These are phyloP conservation scores for Platorchestia sp. DNA, from an alignment of 1,140 invertebrate genomes.

Conservation along the genomic window DNA sequence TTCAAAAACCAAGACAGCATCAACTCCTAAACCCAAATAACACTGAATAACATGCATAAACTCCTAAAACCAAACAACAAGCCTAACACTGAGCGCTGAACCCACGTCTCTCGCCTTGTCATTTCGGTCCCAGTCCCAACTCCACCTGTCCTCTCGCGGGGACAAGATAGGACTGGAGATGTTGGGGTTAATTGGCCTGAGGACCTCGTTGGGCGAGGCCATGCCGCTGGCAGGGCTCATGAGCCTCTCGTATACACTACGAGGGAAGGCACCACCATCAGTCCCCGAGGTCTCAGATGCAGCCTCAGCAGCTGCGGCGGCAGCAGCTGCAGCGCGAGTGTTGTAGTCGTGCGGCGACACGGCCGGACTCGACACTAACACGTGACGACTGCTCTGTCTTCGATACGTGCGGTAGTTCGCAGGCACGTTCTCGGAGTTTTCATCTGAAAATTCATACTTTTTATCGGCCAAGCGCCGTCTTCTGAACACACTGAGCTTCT, in stretches of 20 bases:
- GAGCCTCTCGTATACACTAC: constrained; percentile 64
- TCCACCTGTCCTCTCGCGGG: constrained; percentile 65
- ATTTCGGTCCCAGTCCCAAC: constrained; percentile 62
- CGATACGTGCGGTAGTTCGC: constrained; percentile 66
- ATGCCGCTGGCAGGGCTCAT: constrained; percentile 63
- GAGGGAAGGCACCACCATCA: constrained; percentile 48
- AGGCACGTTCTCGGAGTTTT: constrained; percentile 77
- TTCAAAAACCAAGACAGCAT: not conserved
- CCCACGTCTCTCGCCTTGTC: constrained; percentile 60
- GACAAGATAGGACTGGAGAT: constrained; percentile 66
- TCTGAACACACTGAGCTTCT: constrained; percentile 76
- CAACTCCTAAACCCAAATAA: too few relatives aligned
- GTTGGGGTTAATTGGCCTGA: constrained; percentile 69
- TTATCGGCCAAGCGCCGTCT: constrained; percentile 84
- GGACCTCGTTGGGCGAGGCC: constrained; percentile 66
- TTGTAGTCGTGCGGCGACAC: constrained; percentile 59
- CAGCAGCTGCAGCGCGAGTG: constrained; percentile 24
- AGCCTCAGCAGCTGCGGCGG: not conserved
- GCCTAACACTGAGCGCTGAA: too few relatives aligned
- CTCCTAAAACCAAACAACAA: not conserved
- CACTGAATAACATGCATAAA: too few relatives aligned
- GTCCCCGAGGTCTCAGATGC: not conserved
- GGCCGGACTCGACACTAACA: constrained; percentile 61
- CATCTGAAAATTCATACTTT: constrained; percentile 91
- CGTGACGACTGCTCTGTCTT: constrained; percentile 61